Evolutionary conservation across 2,113 vertebrate genomes (phyloP).

Genomic region (Oreochromis tanganicae): DNA sequence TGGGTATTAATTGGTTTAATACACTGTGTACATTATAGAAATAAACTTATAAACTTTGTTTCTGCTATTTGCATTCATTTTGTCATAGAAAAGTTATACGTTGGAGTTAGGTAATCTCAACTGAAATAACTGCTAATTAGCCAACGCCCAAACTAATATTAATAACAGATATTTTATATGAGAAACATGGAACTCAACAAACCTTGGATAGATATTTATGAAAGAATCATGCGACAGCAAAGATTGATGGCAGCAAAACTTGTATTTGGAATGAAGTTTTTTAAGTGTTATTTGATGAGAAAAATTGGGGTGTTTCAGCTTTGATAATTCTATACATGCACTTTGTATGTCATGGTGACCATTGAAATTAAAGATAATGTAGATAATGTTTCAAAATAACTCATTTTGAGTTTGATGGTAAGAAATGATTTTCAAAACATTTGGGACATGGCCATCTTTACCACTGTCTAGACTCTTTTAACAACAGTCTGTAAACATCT

Average conservation of each 20-base stretch:
- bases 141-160: not conserved
- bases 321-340: fast-evolving
- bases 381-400: not conserved
- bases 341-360: not conserved
- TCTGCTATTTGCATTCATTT: not conserved
- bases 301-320: not conserved
- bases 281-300: not conserved
- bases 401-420: not conserved
- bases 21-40: not conserved
- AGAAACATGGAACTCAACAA: not conserved
- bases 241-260: not conserved
- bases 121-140: not conserved
- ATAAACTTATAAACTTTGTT: not conserved
- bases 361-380: not conserved
- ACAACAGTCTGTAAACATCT: not conserved
- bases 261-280: not conserved
- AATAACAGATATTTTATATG: not conserved
- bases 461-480: not conserved
- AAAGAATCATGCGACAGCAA: not conserved
- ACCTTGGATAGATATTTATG: not conserved
- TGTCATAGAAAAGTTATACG: not conserved
- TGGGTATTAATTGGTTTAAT: not conserved
- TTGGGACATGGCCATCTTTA: not conserved
- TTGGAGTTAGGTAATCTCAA: no score
- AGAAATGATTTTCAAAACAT: not conserved